Evolutionary conservation across 2,888 invertebrate species (phyloP), one percentile per base, ranked within the genome.

Genomic region (Patella caerulea): DNA sequence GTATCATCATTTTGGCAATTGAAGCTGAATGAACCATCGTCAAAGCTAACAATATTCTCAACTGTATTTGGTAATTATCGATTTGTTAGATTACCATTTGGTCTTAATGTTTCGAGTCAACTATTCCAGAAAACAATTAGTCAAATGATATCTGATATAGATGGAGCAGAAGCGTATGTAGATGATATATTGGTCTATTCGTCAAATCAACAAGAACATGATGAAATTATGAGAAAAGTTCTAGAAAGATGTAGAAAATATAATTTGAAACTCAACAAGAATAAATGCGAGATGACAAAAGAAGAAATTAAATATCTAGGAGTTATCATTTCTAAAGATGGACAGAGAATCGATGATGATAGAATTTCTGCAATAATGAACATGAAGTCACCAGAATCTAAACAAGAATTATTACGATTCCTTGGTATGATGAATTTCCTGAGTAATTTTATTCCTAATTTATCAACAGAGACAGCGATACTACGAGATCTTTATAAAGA

Each of bases 271-370:
- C 72, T 72, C 12, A 72, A 72, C 29, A 17, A 72, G 17, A 11
- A 45, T 12, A 34, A 72, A 15, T 72, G 72, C n/a, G 53, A 45
- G 29, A 45, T 72, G 15, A 15, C 11, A 24, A 52, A 34, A 34
- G 29, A 11, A 17, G 52, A 72, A 29, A 29, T 53, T n/a, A 71
- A 71, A 71, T 71, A 71, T 52, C 71, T 71, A n/a, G 71, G 71
- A 24, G 34, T n/a, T n/a, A 14, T 72, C n/a, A 72, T 72, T 17
- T 45, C 34, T 11, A 52, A 24, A 19, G 34, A 34, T 19, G 71
- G 71, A 19, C 52, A 45, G 71, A 7, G 52, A 52, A 71, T 71
- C 17, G 71, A 71, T 14, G 17, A 11, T 17, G 71, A 71, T 17
- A 34, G 71, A 17, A 71, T 71, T 19, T 45, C 71, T 29, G n/a